Conservation (phyloP, 53 echinoderm and acorn worm genomes). For the Glandiceps talaboti region DNA sequence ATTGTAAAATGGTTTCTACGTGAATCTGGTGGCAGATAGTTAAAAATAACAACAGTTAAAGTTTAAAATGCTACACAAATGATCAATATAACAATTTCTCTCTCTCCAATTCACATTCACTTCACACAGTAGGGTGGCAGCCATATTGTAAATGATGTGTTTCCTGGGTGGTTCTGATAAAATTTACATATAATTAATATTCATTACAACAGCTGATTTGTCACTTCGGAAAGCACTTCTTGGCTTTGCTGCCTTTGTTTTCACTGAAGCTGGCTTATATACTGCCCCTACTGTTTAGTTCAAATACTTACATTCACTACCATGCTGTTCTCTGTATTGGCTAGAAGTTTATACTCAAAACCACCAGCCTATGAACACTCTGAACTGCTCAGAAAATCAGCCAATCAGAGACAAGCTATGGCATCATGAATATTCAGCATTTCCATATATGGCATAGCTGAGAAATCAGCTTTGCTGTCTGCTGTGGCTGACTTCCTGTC, state of each 20-base stretch:
- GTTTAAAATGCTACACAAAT: neutral
- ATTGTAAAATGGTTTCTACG: too few species aligned
- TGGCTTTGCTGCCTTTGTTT: too few species aligned
- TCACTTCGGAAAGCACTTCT: too few species aligned
- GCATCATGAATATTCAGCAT: neutral
- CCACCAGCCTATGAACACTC: too few species aligned
- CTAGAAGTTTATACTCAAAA: too few species aligned
- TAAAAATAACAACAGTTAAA: too few species aligned
- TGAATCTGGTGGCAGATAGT: neutral
- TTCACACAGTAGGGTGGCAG: neutral
- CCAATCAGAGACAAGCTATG: neutral
- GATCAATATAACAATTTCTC: neutral
- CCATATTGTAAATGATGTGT: neutral
- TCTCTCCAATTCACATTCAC: neutral
- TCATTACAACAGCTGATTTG: neutral
- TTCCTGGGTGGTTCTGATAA: neutral
- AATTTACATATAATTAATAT: neutral
- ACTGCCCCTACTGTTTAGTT: neutral
- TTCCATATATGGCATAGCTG: neutral
- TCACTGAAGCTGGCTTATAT: neutral
- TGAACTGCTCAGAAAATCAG: too few species aligned
- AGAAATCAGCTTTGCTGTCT: neutral
- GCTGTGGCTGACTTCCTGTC: neutral
- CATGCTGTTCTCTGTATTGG: too few species aligned
- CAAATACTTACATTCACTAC: too few species aligned